These are phyloP conservation scores for Drosophila testacea DNA, from an alignment of 2,888 invertebrate genomes.

Conservation along the genomic window DNA sequence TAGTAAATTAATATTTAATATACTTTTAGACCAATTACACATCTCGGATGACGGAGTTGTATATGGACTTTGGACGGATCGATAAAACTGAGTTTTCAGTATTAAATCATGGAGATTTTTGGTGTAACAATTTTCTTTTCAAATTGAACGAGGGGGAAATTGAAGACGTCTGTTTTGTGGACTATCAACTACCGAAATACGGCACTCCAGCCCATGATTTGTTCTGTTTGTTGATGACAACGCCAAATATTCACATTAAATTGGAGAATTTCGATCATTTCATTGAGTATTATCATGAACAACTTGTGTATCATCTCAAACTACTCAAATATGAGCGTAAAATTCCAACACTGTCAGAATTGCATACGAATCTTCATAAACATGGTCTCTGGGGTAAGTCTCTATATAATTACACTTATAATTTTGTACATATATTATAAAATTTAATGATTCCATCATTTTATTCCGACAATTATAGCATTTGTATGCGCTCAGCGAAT, in stretches of 20 bases:
- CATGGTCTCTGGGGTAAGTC: constrained; percentile 76
- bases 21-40: constrained; percentile 58
- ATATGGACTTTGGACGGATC: constrained; percentile 54
- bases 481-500: constrained; percentile 69
- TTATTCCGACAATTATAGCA: constrained; percentile 44
- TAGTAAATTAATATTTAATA: background rate
- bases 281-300: constrained; percentile 78
- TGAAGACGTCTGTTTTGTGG: constrained; percentile 80
- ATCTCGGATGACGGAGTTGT: constrained; percentile 56
- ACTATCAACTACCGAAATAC: constrained; percentile 81
- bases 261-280: constrained; percentile 81
- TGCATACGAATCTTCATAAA: constrained; percentile 73
- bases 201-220: constrained; percentile 82
- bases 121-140: constrained; percentile 84
- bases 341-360: constrained; percentile 74
- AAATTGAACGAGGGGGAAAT: constrained; percentile 66
- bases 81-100: constrained; percentile 69
- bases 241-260: constrained; percentile 76
- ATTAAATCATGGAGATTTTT: constrained; percentile 82
- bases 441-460: constrained; percentile 22
- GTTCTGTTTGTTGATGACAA: constrained; percentile 78
- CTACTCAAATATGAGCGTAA: constrained; percentile 71
- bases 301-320: constrained; percentile 71
- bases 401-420: background rate
- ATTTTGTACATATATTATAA: constrained; percentile 1